Conservation (phyloP, 1,140 invertebrate genomes). For the Lordiphosa clarofinis region DNA sequence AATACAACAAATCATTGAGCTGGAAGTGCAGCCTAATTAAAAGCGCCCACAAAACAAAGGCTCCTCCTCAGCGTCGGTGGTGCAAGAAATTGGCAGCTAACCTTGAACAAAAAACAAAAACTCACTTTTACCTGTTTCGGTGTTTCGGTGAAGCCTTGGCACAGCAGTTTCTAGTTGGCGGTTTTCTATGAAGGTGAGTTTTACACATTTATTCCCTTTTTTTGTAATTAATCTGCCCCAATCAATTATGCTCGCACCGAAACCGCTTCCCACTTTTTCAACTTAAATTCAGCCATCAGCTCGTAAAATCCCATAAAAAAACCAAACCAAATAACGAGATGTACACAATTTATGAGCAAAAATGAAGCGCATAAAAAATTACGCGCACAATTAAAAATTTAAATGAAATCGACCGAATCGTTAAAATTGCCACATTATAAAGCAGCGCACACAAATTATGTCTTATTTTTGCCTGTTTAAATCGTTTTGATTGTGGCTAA, state of each 20-base stretch:
- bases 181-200: conserved; percentile 63
- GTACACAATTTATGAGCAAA: conserved; percentile 10
- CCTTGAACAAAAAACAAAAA: conserved; percentile 5
- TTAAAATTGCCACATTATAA: conserved; percentile 19
- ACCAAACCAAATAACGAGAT: not conserved
- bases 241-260: conserved; percentile 31
- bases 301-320: conserved; percentile 34
- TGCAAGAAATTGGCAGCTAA: too few species aligned
- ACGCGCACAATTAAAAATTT: conserved; percentile 46
- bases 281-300: conserved; percentile 27
- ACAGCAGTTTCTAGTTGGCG: conserved; percentile 65
- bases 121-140: conserved; percentile 16
- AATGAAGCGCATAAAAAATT: conserved; percentile 23
- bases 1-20: conserved; percentile 25
- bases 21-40: conserved; percentile 53
- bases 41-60: conserved; percentile 3
- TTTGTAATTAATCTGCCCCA: conserved; percentile 12
- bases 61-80: too few species aligned
- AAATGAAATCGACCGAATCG: conserved; percentile 43
- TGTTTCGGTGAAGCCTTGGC: conserved; percentile 45
- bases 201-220: not conserved
- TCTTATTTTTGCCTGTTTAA: too few species aligned
- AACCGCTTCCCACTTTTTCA: conserved; percentile 11
- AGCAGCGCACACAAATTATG: too few species aligned
- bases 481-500: too few species aligned